Evolutionary conservation across 2,797 vertebrate genomes (phyloP).

Genomic region (Pipistrellus kuhlii): DNA sequence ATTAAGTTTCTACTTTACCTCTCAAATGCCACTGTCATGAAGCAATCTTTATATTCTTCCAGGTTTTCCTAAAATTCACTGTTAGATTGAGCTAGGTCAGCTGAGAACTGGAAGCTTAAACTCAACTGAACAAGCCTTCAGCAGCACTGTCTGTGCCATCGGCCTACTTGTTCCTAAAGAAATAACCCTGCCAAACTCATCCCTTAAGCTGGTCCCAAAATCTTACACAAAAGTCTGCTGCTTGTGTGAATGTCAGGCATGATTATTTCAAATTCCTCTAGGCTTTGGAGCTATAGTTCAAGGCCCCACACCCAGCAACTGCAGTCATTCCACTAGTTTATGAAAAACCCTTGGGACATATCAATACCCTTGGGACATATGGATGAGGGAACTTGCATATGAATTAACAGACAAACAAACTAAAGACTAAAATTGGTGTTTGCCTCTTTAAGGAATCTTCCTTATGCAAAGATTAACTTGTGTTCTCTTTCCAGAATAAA

Average conservation of each 20-base stretch:
- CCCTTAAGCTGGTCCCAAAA: not conserved
- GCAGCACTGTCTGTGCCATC: not conserved
- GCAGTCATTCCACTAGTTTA: not conserved
- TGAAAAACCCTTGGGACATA: not conserved
- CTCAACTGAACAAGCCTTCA: not conserved
- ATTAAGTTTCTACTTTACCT: not conserved
- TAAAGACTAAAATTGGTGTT: not conserved
- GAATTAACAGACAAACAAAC: not conserved
- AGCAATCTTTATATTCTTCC: not conserved
- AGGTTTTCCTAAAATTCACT: not conserved
- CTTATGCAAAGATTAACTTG: slow-evolving; percentile 1
- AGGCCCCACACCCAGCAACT: not conserved
- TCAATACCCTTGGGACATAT: not conserved
- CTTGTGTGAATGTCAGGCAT: not conserved
- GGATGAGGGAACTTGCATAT: not conserved
- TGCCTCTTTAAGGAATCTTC: not conserved
- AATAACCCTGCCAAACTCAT: not conserved
- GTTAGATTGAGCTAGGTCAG: not conserved
- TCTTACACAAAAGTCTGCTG: slow-evolving; percentile 4
- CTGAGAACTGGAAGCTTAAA: not conserved
- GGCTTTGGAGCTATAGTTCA: not conserved
- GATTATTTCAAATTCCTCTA: not conserved
- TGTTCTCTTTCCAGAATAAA: slow-evolving; percentile 1
- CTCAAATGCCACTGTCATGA: not conserved
- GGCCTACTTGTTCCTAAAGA: not conserved